A percentile compares a stretch with the other conserved stretches of the same genome.
phyloP scores from a whole-genome alignment of 2,797 vertebrate genomes.

The Poeciliopsis gracilis region DNA sequence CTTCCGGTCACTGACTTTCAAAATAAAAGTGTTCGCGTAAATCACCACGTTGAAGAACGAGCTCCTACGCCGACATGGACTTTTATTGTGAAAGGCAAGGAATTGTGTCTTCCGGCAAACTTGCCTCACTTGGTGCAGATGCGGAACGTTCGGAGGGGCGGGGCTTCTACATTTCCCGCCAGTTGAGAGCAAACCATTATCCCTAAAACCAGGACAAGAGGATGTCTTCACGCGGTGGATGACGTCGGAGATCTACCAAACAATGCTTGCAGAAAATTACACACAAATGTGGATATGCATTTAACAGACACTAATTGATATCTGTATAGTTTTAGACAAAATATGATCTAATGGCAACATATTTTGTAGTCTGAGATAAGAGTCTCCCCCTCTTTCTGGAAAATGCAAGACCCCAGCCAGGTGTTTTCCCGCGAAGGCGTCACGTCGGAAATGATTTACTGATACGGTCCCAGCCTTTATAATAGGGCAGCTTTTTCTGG shows the following conservation, averaged over 20 bases:
- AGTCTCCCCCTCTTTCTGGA: constrained; percentile 20
- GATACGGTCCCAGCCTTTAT: no score
- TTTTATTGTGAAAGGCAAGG: constrained; percentile 44
- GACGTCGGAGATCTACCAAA: background rate
- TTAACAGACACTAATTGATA: background rate
- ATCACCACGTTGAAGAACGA: rapidly evolving
- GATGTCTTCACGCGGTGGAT: rapidly evolving
- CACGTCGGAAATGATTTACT: background rate
- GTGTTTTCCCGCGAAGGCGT: constrained; percentile 70
- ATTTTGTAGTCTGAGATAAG: rapidly evolving
- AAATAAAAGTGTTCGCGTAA: background rate
- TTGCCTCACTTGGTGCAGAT: background rate
- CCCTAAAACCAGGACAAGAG: background rate
- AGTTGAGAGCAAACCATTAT: constrained; percentile 62
- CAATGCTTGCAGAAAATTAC: background rate
- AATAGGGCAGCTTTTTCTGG: no score
- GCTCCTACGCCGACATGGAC: rapidly evolving
- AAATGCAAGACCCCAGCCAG: constrained; percentile 8
- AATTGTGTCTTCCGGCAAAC: rapidly evolving
- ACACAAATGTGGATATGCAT: no score
- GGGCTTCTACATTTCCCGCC: constrained; percentile 74
- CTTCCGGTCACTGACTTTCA: constrained; percentile 8
- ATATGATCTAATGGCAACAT: background rate
- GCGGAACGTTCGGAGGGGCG: background rate
- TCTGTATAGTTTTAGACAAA: background rate